A percentile compares a stretch with the other conserved stretches of the same genome.
These are phyloP conservation scores for Chaetodon trifasciatus DNA, from an alignment of 2,797 vertebrate genomes.

Conservation along the genomic window DNA sequence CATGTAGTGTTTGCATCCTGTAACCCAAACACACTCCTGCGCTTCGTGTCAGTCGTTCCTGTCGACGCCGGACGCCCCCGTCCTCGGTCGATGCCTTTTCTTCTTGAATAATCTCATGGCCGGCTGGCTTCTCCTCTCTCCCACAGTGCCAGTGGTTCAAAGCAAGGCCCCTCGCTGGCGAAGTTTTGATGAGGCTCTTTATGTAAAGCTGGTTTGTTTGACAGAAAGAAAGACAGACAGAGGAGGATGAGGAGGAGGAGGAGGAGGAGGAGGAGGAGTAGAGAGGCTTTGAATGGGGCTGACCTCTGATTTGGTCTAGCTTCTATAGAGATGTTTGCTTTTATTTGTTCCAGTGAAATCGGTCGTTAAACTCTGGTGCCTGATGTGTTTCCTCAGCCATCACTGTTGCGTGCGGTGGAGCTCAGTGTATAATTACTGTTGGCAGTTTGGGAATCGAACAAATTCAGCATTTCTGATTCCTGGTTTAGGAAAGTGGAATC, in stretches of 20 bases:
- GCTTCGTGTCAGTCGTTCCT: neutral
- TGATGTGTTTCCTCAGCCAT: constrained; percentile 13
- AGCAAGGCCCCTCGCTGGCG: constrained; percentile 41
- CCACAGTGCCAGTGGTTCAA: constrained; percentile 45
- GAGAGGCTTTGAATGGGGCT: neutral
- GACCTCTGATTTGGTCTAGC: constrained; percentile 12
- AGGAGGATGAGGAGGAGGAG: neutral
- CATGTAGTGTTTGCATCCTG: constrained; percentile 32
- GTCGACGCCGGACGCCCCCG: neutral
- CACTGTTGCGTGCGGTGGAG: neutral
- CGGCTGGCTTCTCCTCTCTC: constrained; percentile 49
- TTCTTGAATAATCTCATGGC: constrained; percentile 35
- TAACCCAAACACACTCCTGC: constrained; percentile 20
- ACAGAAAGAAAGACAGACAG: constrained; percentile 11
- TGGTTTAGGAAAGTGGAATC: constrained; percentile 1
- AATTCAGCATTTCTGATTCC: neutral
- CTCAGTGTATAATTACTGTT: neutral
- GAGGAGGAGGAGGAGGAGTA: neutral
- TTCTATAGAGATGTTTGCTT: constrained; percentile 4
- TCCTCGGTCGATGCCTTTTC: constrained; percentile 23
- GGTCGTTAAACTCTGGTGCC: neutral
- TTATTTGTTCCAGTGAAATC: neutral
- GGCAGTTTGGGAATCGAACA: constrained; percentile 18
- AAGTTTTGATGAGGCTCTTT: constrained; percentile 29
- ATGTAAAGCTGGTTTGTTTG: constrained; percentile 19